These are phyloP conservation scores for Pachydiplax longipennis DNA, from an alignment of 2,888 invertebrate genomes.

Conservation along the genomic window DNA sequence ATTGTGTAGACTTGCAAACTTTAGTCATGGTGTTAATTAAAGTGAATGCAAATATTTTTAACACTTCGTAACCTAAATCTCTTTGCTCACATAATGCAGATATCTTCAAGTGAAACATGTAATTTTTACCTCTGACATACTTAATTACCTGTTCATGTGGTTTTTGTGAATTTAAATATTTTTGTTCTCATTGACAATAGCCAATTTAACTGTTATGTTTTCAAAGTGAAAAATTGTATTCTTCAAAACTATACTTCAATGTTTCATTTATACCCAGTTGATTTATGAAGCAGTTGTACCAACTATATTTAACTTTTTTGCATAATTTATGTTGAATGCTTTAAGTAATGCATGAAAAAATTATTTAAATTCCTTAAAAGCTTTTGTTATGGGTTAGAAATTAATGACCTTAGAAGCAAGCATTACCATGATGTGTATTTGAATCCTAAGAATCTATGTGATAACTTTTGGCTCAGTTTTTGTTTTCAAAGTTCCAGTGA, in stretches of 20 bases:
- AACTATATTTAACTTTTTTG: not conserved
- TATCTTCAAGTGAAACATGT: not conserved
- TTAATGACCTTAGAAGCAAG: too few relatives aligned
- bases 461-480: too few relatives aligned
- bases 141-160: not conserved
- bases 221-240: not conserved
- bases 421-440: too few relatives aligned
- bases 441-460: too few relatives aligned
- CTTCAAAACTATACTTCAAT: not conserved
- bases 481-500: too few relatives aligned
- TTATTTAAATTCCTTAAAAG: too few relatives aligned
- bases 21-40: not conserved
- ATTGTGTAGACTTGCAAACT: not conserved
- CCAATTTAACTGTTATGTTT: not conserved
- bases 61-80: not conserved
- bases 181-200: not conserved
- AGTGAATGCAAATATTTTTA: not conserved
- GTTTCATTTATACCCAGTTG: not conserved
- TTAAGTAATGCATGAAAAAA: not conserved
- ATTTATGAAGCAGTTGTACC: not conserved
- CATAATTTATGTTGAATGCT: not conserved
- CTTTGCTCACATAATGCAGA: not conserved
- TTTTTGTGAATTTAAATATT: not conserved
- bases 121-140: not conserved
- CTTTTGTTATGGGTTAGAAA: too few relatives aligned